phyloP scores from a whole-genome alignment of 2,113 vertebrate genomes.

The Microcebus griseorufus region DNA sequence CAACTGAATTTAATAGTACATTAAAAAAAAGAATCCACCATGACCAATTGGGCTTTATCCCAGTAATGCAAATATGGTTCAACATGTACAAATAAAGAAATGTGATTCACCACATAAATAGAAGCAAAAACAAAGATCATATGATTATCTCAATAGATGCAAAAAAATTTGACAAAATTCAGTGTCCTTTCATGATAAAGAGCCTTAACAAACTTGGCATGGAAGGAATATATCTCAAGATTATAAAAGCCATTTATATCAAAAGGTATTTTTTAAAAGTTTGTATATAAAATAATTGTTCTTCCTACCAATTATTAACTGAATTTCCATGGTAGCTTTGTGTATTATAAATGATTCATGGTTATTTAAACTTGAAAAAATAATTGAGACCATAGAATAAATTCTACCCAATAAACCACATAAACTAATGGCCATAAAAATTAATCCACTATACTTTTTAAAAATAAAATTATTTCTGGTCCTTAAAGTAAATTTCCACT shows the following conservation, averaged over 20 bases:
- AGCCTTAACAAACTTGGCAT: too few species aligned
- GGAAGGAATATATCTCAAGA: too few species aligned
- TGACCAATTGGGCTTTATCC: too few species aligned
- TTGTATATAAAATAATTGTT: neutral
- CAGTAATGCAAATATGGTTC: too few species aligned
- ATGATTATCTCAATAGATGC: too few species aligned
- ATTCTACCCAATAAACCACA: neutral
- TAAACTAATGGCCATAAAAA: neutral
- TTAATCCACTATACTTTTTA: neutral
- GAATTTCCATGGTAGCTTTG: neutral
- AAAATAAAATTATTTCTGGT: constrained; percentile 28
- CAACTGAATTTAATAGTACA: too few species aligned
- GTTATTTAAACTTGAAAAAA: neutral
- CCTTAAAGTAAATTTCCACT: neutral
- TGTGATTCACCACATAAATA: too few species aligned
- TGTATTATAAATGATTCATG: neutral
- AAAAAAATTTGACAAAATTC: too few species aligned
- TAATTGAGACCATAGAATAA: neutral
- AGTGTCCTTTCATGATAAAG: too few species aligned
- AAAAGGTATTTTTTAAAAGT: neutral
- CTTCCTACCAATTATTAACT: neutral
- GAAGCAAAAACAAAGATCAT: too few species aligned
- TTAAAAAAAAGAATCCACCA: too few species aligned
- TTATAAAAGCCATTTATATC: neutral
- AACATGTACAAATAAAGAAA: too few species aligned